phyloP scores from a whole-genome alignment of 2,113 vertebrate species.

The Gracilinanus agilis region DNA sequence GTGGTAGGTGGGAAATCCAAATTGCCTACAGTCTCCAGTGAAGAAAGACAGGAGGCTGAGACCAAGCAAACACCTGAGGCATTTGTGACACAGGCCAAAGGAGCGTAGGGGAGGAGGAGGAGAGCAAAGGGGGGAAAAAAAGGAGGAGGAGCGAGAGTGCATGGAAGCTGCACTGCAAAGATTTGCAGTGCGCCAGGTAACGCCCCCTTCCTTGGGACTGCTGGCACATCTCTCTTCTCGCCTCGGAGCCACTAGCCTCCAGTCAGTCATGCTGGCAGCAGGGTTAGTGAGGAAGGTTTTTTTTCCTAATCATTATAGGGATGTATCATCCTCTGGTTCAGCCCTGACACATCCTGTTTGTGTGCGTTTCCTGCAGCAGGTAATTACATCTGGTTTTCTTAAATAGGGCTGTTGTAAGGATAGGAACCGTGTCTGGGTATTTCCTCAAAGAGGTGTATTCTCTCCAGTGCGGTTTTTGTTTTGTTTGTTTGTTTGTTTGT shows the following conservation, averaged over 20 bases:
- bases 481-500: background rate
- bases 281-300: constrained; percentile 15
- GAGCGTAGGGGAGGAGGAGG: background rate
- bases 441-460: constrained; percentile 71
- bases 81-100: rapidly evolving
- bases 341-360: constrained; percentile 68
- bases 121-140: background rate
- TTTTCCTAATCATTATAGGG: constrained; percentile 54
- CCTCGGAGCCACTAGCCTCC: background rate
- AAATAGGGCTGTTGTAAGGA: constrained; percentile 58
- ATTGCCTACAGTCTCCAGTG: background rate
- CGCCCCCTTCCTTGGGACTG: background rate
- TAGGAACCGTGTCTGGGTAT: constrained; percentile 68
- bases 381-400: constrained; percentile 65
- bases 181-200: constrained; percentile 29
- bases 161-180: background rate
- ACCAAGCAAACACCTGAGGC: background rate
- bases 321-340: constrained; percentile 61
- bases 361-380: constrained; percentile 60
- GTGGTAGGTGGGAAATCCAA: background rate
- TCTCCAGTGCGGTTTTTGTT: background rate
- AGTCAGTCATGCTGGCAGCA: background rate
- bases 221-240: background rate
- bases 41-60: background rate
- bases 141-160: background rate